Conservation (phyloP, 2,797 vertebrate genomes). For the Acrocephalus scirpaceus region DNA sequence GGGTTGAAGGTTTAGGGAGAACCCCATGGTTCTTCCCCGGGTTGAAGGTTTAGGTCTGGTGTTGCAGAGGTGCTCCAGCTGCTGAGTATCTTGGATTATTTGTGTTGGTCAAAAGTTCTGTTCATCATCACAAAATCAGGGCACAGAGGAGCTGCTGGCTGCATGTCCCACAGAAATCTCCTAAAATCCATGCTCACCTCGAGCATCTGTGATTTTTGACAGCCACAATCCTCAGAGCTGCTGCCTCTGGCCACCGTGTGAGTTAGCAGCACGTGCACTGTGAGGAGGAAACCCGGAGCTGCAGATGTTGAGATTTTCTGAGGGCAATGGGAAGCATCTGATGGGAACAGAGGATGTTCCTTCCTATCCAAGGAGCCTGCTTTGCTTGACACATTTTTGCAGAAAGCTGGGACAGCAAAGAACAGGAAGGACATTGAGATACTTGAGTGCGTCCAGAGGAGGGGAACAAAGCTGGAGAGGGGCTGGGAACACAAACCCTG, state of each 20-base stretch:
- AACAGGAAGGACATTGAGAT: not conserved
- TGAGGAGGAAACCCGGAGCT: not conserved
- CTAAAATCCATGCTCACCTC: fast-evolving
- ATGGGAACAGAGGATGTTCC: not conserved
- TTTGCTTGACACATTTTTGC: not conserved
- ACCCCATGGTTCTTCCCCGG: not conserved
- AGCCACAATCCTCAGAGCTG: not conserved
- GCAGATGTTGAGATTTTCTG: not conserved
- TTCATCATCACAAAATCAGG: not conserved
- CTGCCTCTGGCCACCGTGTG: not conserved
- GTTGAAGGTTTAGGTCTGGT: not conserved
- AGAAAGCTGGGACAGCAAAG: not conserved
- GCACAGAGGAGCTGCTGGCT: not conserved
- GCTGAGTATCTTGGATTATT: not conserved
- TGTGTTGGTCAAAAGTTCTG: not conserved
- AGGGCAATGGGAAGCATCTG: not conserved
- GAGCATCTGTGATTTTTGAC: not conserved
- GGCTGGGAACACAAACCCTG: not conserved
- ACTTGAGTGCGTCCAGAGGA: not conserved
- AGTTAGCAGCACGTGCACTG: not conserved
- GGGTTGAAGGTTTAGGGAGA: not conserved
- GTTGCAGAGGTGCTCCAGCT: not conserved
- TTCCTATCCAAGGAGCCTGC: not conserved
- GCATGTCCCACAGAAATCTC: not conserved
- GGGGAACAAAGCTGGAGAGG: not conserved